Conservation (phyloP, 1,140 invertebrate genomes). For the Periplaneta americana region DNA sequence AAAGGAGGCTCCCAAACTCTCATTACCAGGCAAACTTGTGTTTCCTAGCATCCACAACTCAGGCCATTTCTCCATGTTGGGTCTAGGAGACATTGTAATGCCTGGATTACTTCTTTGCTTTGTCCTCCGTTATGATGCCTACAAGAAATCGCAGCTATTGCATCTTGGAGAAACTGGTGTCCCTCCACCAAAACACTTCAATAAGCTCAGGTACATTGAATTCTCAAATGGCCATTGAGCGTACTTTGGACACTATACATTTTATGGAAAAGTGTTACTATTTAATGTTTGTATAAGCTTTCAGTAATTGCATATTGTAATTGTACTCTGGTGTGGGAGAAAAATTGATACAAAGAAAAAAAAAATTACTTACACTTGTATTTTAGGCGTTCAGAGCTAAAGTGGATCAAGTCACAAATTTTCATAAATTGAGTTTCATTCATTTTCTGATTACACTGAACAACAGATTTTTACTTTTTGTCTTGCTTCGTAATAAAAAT, state of each 20-base stretch:
- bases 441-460: no score
- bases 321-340: no score
- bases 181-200: constrained; percentile 65
- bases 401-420: no score
- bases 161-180: constrained; percentile 67
- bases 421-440: no score
- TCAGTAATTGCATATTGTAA: not conserved
- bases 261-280: not conserved
- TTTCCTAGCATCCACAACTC: constrained; percentile 94
- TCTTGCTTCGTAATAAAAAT: no score
- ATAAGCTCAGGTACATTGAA: constrained; percentile 47
- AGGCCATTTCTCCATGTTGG: constrained; percentile 94
- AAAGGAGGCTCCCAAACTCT: constrained; percentile 87
- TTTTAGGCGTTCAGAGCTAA: no score
- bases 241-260: not conserved
- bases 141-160: constrained; percentile 83
- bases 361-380: no score
- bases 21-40: constrained; percentile 92
- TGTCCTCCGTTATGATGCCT: constrained; percentile 92
- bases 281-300: not conserved
- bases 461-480: no score
- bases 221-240: not conserved
- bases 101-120: constrained; percentile 95
- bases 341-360: no score
- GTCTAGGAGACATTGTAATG: constrained; percentile 96